Conservation (phyloP, 2,113 vertebrate species). For the Coracopsis vasa region DNA sequence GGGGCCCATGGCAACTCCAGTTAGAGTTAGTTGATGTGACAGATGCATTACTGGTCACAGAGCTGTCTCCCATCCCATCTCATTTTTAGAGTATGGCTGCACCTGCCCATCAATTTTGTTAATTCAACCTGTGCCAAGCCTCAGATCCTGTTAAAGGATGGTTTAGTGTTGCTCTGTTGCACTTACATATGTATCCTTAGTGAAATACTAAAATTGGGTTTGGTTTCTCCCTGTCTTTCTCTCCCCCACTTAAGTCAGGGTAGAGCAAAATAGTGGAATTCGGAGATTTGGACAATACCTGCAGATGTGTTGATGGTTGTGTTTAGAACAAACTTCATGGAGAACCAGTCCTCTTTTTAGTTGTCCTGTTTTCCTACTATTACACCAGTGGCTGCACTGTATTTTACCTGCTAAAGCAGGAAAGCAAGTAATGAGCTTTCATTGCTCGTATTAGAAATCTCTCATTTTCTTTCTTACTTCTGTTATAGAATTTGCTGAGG, state of each 20-base stretch:
- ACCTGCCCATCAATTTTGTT: not conserved
- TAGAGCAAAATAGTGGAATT: not conserved
- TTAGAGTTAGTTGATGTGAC: not conserved
- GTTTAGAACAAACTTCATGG: not conserved
- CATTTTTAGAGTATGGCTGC: not conserved
- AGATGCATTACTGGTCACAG: not conserved
- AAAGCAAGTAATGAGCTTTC: not conserved
- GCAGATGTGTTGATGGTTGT: not conserved
- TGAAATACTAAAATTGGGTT: not conserved
- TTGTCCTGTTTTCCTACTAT: not conserved
- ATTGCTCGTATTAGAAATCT: not conserved
- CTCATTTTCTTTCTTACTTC: not conserved
- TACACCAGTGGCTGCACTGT: not conserved
- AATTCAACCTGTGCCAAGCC: not conserved
- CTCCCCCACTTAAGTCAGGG: fast-evolving
- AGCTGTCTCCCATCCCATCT: not conserved
- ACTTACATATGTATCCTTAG: fast-evolving
- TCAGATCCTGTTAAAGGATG: not conserved
- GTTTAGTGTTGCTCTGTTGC: not conserved
- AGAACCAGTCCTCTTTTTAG: not conserved
- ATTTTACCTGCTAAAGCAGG: not conserved
- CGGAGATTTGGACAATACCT: not conserved
- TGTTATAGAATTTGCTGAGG: conserved; percentile 86
- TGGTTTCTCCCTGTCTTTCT: not conserved
- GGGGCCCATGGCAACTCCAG: not conserved